Percentiles rank a stretch among this genome's conserved stretches.
Conservation (phyloP, 1,140 invertebrate species). For the Anastrepha ludens region DNA sequence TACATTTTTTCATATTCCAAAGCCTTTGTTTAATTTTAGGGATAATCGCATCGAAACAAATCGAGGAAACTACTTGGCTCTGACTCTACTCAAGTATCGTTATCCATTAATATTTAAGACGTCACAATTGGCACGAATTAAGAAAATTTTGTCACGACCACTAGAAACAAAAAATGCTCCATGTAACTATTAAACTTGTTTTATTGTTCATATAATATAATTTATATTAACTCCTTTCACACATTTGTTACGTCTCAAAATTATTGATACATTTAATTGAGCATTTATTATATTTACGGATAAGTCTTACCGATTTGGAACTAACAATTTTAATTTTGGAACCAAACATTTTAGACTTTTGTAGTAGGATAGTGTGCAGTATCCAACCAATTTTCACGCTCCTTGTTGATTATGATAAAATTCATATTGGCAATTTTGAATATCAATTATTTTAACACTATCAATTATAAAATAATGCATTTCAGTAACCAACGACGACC, state of each 20-base stretch:
- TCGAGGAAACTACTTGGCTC: slow-evolving; percentile 88
- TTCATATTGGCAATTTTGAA: too few species aligned
- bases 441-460: too few species aligned
- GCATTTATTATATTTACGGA: too few species aligned
- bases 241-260: too few species aligned
- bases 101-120: slow-evolving; percentile 83
- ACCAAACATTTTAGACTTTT: too few species aligned
- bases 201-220: slow-evolving; percentile 17
- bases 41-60: slow-evolving; percentile 85
- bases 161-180: slow-evolving; percentile 61
- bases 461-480: slow-evolving; percentile 16
- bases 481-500: slow-evolving; percentile 71
- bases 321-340: too few species aligned
- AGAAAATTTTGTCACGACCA: slow-evolving; percentile 65
- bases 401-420: too few species aligned
- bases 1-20: slow-evolving; percentile 48
- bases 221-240: not conserved
- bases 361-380: too few species aligned
- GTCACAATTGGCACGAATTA: slow-evolving; percentile 73
- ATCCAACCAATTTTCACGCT: too few species aligned
- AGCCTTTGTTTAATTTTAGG: slow-evolving; percentile 69
- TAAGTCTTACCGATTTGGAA: too few species aligned
- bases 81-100: slow-evolving; percentile 83
- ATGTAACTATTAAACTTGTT: slow-evolving; percentile 52
- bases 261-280: too few species aligned